phyloP scores from a whole-genome alignment of 2,797 vertebrate species.

The Triplophysa yarkandensis region DNA sequence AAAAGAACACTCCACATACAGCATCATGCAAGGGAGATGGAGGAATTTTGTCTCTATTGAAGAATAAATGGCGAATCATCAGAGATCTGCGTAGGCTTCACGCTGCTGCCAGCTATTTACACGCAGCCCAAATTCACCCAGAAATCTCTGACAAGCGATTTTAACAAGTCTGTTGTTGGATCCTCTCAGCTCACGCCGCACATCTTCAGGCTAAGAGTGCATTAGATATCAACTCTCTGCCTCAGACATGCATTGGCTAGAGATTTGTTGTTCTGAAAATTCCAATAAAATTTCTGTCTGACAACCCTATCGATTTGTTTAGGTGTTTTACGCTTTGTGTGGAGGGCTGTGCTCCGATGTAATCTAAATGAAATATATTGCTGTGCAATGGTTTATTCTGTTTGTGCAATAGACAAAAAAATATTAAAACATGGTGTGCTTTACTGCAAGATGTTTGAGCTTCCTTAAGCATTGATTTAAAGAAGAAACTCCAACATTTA shows the following conservation, averaged over 20 bases:
- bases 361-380: background rate
- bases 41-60: slow-evolving; percentile 35
- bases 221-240: background rate
- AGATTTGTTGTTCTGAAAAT: slow-evolving; percentile 19
- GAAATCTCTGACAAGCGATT: slow-evolving; percentile 20
- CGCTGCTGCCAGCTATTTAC: slow-evolving; percentile 28
- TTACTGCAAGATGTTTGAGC: background rate
- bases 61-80: slow-evolving; percentile 30
- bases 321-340: background rate
- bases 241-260: background rate
- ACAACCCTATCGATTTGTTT: background rate
- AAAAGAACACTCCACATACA: slow-evolving; percentile 5
- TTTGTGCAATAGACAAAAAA: background rate
- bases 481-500: background rate
- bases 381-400: background rate
- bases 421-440: background rate
- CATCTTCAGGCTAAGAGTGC: background rate
- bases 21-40: background rate
- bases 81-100: slow-evolving; percentile 26
- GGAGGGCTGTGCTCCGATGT: background rate
- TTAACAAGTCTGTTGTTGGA: slow-evolving; percentile 53
- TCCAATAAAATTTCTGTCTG: background rate
- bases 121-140: background rate
- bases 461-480: background rate
- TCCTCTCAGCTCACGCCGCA: background rate